Evolutionary conservation across 2,797 vertebrate genomes (phyloP).

Genomic region (Darevskia mixta): DNA sequence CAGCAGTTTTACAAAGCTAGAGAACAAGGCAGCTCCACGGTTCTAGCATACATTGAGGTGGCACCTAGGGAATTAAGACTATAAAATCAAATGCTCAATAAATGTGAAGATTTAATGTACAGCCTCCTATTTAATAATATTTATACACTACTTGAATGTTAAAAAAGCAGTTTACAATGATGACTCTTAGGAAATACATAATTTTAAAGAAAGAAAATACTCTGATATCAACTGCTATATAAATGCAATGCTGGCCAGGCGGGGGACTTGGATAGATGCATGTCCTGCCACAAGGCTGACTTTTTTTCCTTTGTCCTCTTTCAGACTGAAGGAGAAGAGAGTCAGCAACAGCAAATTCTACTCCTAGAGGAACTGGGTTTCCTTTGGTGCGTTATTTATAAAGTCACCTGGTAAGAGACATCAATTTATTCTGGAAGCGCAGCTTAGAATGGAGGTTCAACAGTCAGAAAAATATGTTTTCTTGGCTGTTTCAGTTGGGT

Average conservation of each 20-base stretch:
- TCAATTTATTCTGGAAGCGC: slow-evolving; percentile 5
- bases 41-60: too few relatives aligned
- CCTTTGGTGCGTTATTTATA: not conserved
- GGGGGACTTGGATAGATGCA: not conserved
- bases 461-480: slow-evolving; percentile 15
- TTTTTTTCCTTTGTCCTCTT: slow-evolving; percentile 41
- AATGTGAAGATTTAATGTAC: too few relatives aligned
- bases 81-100: too few relatives aligned
- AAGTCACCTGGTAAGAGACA: slow-evolving; percentile 45
- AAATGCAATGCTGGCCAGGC: too few relatives aligned
- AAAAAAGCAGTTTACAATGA: too few relatives aligned
- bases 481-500: too few relatives aligned
- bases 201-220: too few relatives aligned
- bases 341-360: slow-evolving; percentile 95
- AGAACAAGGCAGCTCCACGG: not conserved
- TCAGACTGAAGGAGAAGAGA: slow-evolving; percentile 90
- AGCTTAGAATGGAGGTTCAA: slow-evolving; percentile 1
- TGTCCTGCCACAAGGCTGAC: slow-evolving; percentile 4
- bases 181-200: too few relatives aligned
- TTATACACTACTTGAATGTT: too few relatives aligned
- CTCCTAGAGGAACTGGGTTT: slow-evolving; percentile 78
- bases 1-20: not conserved
- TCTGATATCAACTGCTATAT: too few relatives aligned
- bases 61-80: too few relatives aligned
- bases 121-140: too few relatives aligned